A percentile compares a stretch with the other conserved stretches of the same genome.
Evolutionary conservation across 2,113 vertebrate genomes (phyloP).

Genomic region (Vireo altiloquus): DNA sequence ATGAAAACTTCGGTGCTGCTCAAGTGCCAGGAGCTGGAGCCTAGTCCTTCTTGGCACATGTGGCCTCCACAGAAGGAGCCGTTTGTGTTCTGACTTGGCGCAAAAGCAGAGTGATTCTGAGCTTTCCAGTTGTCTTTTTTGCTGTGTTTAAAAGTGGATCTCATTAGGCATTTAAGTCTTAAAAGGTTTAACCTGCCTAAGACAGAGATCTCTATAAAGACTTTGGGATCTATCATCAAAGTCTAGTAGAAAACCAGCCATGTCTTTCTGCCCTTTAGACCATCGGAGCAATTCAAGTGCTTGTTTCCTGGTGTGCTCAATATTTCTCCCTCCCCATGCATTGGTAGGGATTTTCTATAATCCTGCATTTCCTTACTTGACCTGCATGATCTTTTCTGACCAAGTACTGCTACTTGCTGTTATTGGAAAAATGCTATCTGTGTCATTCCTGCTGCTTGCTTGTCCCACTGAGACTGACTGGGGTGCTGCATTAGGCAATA

Average conservation of each 20-base stretch:
- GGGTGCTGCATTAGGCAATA: background rate
- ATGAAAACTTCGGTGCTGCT: background rate
- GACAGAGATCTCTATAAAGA: background rate
- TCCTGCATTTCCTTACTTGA: background rate
- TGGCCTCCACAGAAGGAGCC: background rate
- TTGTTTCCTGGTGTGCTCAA: background rate
- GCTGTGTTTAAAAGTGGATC: background rate
- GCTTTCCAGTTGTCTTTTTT: background rate
- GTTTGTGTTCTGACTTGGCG: background rate
- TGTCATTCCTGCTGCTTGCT: background rate
- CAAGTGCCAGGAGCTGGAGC: background rate
- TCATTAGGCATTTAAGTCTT: background rate
- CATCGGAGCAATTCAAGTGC: background rate
- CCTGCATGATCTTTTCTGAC: background rate
- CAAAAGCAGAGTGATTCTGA: background rate
- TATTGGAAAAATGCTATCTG: background rate
- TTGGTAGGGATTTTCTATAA: background rate
- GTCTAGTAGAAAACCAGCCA: background rate
- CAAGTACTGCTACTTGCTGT: background rate
- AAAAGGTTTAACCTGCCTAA: background rate
- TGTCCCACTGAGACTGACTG: background rate
- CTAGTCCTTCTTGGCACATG: background rate
- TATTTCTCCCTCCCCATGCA: background rate
- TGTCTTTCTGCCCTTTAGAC: background rate
- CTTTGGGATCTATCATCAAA: background rate